A percentile compares a stretch with the other conserved stretches of the same genome.
Conservation (phyloP, 2,113 vertebrate genomes). For the Aviceda subcristata region DNA sequence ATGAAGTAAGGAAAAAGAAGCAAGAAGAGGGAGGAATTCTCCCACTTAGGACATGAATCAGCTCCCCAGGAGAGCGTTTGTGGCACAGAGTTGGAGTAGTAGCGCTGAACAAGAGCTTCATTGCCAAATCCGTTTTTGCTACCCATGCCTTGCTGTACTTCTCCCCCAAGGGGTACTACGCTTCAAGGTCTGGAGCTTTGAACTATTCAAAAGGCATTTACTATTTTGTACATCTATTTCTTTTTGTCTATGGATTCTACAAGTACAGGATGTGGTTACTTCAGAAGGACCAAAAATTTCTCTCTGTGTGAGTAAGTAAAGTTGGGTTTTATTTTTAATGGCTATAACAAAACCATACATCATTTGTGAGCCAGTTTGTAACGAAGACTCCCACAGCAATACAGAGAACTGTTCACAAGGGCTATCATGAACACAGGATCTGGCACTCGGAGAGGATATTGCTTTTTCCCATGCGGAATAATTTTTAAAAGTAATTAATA, state of each 20-base stretch:
- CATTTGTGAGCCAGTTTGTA: neutral
- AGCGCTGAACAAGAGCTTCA: neutral
- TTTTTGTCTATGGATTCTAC: neutral
- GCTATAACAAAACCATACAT: neutral
- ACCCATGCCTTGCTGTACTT: no score
- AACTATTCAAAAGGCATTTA: neutral
- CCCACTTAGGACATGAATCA: neutral
- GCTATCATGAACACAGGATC: neutral
- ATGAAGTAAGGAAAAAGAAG: neutral
- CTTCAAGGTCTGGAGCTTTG: neutral
- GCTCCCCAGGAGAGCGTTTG: neutral
- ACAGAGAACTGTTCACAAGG: neutral
- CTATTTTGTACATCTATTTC: conserved; percentile 13
- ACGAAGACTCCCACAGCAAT: neutral
- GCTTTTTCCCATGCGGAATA: neutral
- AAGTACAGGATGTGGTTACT: neutral
- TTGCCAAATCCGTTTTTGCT: neutral
- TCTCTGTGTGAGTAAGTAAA: neutral
- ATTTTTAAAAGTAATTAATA: neutral
- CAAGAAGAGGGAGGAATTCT: neutral
- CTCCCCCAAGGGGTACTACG: neutral
- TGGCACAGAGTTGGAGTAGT: neutral
- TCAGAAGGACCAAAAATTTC: neutral
- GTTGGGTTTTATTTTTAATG: neutral
- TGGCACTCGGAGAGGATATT: neutral